A percentile compares a stretch with the other conserved stretches of the same genome.
phyloP scores from a whole-genome alignment of 2,888 invertebrate genomes.

The Scaeva pyrastri region DNA sequence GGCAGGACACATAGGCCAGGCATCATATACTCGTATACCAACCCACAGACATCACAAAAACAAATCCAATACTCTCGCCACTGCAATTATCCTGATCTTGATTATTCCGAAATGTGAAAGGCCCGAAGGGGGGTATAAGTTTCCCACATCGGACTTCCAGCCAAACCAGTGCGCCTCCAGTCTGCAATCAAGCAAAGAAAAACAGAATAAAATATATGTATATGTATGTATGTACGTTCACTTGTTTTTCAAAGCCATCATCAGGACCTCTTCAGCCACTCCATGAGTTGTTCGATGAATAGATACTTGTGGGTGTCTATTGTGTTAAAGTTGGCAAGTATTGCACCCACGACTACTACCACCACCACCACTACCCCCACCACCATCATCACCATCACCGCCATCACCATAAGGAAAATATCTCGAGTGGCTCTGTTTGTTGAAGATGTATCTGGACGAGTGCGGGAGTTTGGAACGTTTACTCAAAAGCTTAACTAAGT shows the following conservation, averaged over 20 bases:
- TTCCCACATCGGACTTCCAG: conserved; percentile 56
- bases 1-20: conserved; percentile 65
- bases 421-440: conserved; percentile 49
- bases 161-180: conserved; percentile 36
- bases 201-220: conserved; percentile 69
- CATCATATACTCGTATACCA: conserved; percentile 20
- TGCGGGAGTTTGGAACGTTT: conserved; percentile 53
- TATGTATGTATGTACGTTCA: conserved; percentile 58
- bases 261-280: conserved; percentile 41
- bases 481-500: conserved; percentile 75
- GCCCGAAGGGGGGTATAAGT: conserved; percentile 63
- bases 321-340: conserved; percentile 70
- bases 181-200: conserved; percentile 66
- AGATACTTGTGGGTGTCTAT: conserved; percentile 74
- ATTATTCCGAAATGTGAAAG: conserved; percentile 69
- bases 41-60: conserved; percentile 45
- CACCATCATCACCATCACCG: neutral
- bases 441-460: neutral
- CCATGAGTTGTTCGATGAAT: conserved; percentile 42
- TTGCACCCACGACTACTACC: conserved; percentile 46
- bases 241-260: conserved; percentile 59
- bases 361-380: neutral
- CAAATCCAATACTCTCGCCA: conserved; percentile 67
- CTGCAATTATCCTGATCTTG: conserved; percentile 76
- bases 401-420: conserved; percentile 38